Conservation (phyloP, 1,140 invertebrate genomes). For the Helicoverpa armigera region DNA sequence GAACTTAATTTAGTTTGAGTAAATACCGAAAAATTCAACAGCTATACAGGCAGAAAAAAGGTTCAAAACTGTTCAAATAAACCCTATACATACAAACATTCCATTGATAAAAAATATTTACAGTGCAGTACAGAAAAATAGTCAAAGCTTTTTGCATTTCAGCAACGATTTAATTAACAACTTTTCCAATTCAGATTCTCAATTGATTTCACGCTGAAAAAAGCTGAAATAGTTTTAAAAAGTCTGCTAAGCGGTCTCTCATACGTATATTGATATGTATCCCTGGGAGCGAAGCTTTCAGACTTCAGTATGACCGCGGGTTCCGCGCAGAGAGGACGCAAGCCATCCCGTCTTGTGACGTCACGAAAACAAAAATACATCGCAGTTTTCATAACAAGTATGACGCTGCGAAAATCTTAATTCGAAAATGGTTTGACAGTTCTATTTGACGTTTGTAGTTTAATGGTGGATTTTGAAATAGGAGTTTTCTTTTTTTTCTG, state of each 20-base stretch:
- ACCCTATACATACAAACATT: too few relatives aligned
- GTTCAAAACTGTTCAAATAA: too few relatives aligned
- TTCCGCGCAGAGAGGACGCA: slow-evolving; percentile 31
- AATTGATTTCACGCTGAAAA: slow-evolving; percentile 21
- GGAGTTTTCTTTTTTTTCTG: slow-evolving; percentile 12
- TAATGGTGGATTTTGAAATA: slow-evolving; percentile 8
- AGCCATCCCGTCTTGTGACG: not conserved
- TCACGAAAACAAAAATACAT: slow-evolving; percentile 6
- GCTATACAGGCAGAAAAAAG: too few relatives aligned
- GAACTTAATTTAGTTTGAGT: too few relatives aligned
- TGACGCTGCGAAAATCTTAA: slow-evolving; percentile 7
- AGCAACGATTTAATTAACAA: not conserved
- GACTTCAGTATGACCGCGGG: slow-evolving; percentile 34
- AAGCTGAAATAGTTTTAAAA: slow-evolving; percentile 24
- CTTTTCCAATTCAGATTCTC: not conserved
- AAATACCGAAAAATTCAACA: too few relatives aligned
- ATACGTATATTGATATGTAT: slow-evolving; percentile 24
- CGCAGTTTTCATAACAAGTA: slow-evolving; percentile 26
- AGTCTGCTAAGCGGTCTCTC: not conserved
- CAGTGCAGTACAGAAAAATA: too few relatives aligned
- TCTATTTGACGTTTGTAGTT: not conserved
- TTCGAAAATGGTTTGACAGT: not conserved
- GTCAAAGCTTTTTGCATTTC: not conserved
- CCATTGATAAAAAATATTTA: too few relatives aligned
- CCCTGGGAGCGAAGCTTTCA: slow-evolving; percentile 26